phyloP scores from a whole-genome alignment of 2,888 invertebrate species.

The Zootermopsis nevadensis region DNA sequence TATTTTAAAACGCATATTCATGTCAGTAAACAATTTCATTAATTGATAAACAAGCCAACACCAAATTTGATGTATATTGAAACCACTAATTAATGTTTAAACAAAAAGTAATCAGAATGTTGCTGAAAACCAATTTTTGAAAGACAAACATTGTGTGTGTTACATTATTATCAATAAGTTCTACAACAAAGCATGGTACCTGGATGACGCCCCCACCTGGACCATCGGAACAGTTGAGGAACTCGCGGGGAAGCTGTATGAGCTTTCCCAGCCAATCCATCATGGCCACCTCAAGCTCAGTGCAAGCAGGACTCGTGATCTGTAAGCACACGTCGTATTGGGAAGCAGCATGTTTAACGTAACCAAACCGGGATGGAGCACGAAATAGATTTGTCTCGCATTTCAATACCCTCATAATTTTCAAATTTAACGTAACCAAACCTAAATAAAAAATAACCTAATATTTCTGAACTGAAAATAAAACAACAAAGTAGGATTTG shows the following conservation, averaged over 20 bases:
- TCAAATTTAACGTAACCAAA: no score
- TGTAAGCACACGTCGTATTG: no score
- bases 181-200: slow-evolving; percentile 64
- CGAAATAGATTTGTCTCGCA: no score
- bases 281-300: slow-evolving; percentile 90
- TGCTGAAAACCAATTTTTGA: slow-evolving; percentile 19
- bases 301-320: slow-evolving; percentile 88
- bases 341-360: no score
- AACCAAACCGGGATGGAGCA: no score
- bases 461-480: no score
- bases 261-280: slow-evolving; percentile 95
- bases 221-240: slow-evolving; percentile 80
- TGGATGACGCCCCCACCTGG: slow-evolving; percentile 89
- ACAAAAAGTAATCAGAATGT: not conserved
- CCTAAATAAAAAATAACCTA: no score
- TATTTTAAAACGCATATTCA: not conserved
- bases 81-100: slow-evolving; percentile 12
- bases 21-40: not conserved
- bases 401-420: no score
- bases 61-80: slow-evolving; percentile 18
- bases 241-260: slow-evolving; percentile 83
- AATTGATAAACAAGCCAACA: slow-evolving; percentile 3
- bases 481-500: no score
- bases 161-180: not conserved
- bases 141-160: not conserved